Evolutionary conservation across 2,888 invertebrate genomes (phyloP), one percentile per base, ranked within the genome.

Genomic region (Cataglyphis albicans): DNA sequence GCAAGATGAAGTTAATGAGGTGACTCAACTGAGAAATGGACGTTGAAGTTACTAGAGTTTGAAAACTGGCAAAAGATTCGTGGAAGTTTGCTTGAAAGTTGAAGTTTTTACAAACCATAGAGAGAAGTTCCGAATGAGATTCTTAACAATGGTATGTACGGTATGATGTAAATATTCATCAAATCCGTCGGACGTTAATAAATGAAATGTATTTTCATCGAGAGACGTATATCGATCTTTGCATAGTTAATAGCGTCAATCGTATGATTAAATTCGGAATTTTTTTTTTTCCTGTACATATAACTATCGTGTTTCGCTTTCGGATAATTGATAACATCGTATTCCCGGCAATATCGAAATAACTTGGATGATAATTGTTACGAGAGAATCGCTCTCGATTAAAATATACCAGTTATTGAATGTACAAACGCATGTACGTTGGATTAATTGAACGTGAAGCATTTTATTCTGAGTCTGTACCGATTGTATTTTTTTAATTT

Each of bases 1-100:
- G 70, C 70, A 70, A 76, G 78, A 59, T 80, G 59, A 80, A 80
- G 78, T 80, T 80, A 80, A 80, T 80, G 78, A 80, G 78, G 70
- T 38, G 70, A 70, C 70, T 80, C 70, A n/a, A 78, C 57, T 61
- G 78, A 80, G 78, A 80, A 80, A 80, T 80, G 78, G 44, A 70
- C 61, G 78, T 80, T 80, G 35, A 80, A 70, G 70, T 80, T 80
- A 21, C 32, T n/a, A 21, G 12, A 80, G 78, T 80, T 80, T 61
- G 59, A 48, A 80, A 80, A 70, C 59, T 70, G 70, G 70, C 59
- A 80, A 25, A 29, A 41, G 41, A n/a, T 76, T 25, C 57, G 68
- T 67, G 41, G 70, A 80, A 78, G 78, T 78, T 78, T 32, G 44
- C 25, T 59, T 44, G 68, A 44, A 70, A 59, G 59, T 65, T 78